A percentile compares a stretch with the other conserved stretches of the same genome.
These are phyloP conservation scores for Drosophila vallismaia DNA, from an alignment of 2,888 invertebrate genomes.

Conservation along the genomic window DNA sequence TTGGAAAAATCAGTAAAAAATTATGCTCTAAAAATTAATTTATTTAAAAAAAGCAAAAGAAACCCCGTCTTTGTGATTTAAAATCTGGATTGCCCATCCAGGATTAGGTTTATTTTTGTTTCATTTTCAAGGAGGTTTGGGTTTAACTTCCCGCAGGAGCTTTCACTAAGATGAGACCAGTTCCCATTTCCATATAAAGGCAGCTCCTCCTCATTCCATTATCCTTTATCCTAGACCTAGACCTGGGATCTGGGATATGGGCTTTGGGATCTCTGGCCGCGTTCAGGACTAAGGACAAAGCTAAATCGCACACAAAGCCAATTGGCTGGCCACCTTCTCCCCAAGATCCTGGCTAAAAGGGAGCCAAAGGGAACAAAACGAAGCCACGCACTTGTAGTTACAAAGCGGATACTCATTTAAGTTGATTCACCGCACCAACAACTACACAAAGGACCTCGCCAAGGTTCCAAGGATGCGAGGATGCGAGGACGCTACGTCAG, in stretches of 20 bases:
- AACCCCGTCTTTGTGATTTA: neutral
- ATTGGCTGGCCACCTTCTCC: slow-evolving; percentile 52
- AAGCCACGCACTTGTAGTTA: slow-evolving; percentile 64
- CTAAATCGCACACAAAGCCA: slow-evolving; percentile 69
- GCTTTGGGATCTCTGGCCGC: slow-evolving; percentile 9
- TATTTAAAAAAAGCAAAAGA: neutral
- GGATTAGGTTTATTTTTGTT: neutral
- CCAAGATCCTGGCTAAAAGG: slow-evolving; percentile 12
- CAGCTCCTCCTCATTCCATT: neutral
- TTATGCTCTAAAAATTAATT: too few relatives aligned
- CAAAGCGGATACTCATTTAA: slow-evolving; percentile 79
- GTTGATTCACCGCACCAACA: slow-evolving; percentile 77
- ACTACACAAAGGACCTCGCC: slow-evolving; percentile 44
- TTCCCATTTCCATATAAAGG: neutral
- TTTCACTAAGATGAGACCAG: slow-evolving; percentile 1
- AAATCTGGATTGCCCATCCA: neutral
- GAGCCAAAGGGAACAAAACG: slow-evolving; percentile 27
- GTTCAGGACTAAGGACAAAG: slow-evolving; percentile 63
- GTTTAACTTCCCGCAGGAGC: neutral
- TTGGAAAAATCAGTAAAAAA: too few relatives aligned
- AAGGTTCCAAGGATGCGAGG: slow-evolving; percentile 13
- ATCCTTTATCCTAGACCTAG: slow-evolving; percentile 14
- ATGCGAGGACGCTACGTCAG: slow-evolving; percentile 58
- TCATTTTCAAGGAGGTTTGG: neutral
- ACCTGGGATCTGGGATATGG: slow-evolving; percentile 36